Evolutionary conservation across 2,888 invertebrate genomes (phyloP), one percentile per base, ranked within the genome.

Genomic region (Trichopoda pennipes): DNA sequence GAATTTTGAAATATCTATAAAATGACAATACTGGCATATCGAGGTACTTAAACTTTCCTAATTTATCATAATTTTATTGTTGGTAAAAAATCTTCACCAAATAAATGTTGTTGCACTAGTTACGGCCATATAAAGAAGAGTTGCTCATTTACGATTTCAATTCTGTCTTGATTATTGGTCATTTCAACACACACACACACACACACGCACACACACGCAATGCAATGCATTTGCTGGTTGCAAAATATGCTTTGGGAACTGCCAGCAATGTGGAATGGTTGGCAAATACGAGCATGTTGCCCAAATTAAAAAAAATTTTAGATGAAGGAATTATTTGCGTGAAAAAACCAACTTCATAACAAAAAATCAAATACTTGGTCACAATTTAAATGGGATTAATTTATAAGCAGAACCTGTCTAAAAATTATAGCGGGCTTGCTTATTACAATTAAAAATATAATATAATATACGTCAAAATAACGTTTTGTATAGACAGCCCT

Each of bases 111-210:
- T 35, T 60, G 55, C 16, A 55, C 23, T 38, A 42, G 35, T 47
- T 38, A 16, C 44, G 61, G 21, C 77, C 72, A 73, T 64, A 53
- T 63, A 58, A 58, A 73, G 77, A 73, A 77, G 35, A 68, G 68
- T 72, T 81, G 44, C 73, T 42, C 60, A 61, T 51, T 76, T 55
- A 12, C 68, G 51, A 70, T 76, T 76, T 70, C 28, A 44, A 56
- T 44, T 44, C 17, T 58, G 38, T 60, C 44, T 58, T 80, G 49
- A 80, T 64, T 64, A 66, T 49, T 76, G 51, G n/a, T 42, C 17
- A 64, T 49, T 66, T 55, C 58, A 3, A 47, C 42, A 38, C 38
- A 38, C 17, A n/a, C 16, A 58, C 49, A 69, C 28, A 68, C 8
- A 10, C 12, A 10, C 23, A 38, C 3, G 12, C 23, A 28, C 16